A percentile compares a stretch with the other conserved stretches of the same genome.
Conservation (phyloP, 2,113 vertebrate species). For the Anarhynchus alexandrinus region DNA sequence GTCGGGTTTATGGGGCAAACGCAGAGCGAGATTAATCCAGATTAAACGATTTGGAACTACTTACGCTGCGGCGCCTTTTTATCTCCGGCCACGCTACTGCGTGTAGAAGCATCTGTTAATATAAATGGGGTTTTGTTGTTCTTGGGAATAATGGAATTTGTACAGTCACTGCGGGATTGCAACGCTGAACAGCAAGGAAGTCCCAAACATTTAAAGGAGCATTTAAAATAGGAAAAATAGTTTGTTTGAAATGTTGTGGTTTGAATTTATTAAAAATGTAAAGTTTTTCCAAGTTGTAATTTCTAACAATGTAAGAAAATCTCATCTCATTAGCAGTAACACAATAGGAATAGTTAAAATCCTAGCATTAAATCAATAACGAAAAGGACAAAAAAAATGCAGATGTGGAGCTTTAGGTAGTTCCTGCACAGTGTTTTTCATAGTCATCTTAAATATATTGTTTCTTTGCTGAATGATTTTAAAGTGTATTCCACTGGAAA, state of each 20-base stretch:
- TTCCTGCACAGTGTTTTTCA: neutral
- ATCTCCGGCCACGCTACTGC: neutral
- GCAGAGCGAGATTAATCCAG: conserved; percentile 3
- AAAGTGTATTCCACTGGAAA: conserved; percentile 26
- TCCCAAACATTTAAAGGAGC: neutral
- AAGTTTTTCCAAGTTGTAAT: neutral
- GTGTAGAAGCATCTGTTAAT: neutral
- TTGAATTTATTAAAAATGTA: neutral
- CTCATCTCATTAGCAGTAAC: neutral
- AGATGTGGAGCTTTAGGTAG: neutral
- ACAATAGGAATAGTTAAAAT: neutral
- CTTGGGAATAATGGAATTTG: neutral
- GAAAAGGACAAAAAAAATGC: neutral
- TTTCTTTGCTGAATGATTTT: conserved; percentile 7
- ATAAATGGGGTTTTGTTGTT: neutral
- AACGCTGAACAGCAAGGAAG: neutral
- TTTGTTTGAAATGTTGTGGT: neutral
- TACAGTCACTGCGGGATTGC: neutral
- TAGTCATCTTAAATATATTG: neutral
- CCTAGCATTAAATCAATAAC: neutral
- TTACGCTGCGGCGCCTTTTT: neutral
- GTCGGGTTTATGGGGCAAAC: conserved; percentile 14
- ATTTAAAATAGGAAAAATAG: neutral
- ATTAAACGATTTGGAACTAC: neutral
- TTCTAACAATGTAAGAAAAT: neutral